Percentiles rank a stretch among this genome's conserved stretches.
Conservation (phyloP, 2,797 vertebrate genomes). For the Buphagus erythrorhynchus region DNA sequence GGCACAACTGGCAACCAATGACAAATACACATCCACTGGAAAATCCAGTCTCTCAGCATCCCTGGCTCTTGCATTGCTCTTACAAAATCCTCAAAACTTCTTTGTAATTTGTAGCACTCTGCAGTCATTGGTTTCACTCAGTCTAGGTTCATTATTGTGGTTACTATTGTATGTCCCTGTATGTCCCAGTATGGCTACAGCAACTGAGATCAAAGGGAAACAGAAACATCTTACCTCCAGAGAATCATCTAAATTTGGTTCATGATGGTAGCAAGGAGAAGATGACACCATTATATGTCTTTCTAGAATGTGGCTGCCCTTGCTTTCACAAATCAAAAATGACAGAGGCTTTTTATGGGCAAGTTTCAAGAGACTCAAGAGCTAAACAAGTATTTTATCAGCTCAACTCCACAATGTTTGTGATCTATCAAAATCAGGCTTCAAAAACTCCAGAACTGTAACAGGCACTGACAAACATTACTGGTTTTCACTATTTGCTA, state of each 20-base stretch:
- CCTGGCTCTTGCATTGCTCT: background rate
- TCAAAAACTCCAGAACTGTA: background rate
- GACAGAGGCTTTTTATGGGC: rapidly evolving
- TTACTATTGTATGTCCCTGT: background rate
- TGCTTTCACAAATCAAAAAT: background rate
- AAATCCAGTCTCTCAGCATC: background rate
- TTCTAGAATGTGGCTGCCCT: background rate
- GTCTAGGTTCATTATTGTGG: background rate
- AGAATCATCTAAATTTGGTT: background rate
- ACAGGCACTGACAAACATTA: background rate
- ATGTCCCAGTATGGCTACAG: background rate
- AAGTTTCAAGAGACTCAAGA: background rate
- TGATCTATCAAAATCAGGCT: background rate
- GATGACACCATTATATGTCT: background rate
- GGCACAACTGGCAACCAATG: background rate
- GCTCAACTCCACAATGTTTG: rapidly evolving
- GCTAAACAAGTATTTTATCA: background rate
- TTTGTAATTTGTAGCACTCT: background rate
- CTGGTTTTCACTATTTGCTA: background rate
- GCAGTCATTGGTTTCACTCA: background rate
- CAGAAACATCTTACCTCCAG: background rate
- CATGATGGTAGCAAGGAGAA: background rate
- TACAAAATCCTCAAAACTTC: background rate
- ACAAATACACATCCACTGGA: background rate
- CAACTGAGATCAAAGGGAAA: background rate